phyloP scores from a whole-genome alignment of 2,113 vertebrate genomes.

The Pandion haliaetus region DNA sequence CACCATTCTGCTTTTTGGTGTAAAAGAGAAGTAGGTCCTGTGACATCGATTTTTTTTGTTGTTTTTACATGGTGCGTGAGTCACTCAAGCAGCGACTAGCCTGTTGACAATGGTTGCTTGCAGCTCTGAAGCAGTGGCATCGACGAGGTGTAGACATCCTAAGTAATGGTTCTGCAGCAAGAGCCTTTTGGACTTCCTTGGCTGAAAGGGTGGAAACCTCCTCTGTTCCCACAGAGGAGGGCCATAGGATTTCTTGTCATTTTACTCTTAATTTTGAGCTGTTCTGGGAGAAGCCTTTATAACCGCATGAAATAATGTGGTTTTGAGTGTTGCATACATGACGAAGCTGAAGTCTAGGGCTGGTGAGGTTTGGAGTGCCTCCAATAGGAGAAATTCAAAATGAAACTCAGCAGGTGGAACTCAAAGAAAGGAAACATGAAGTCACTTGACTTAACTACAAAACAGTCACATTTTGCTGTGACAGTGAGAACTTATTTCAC shows the following conservation, averaged over 20 bases:
- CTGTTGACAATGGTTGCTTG: neutral
- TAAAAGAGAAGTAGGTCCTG: conserved; percentile 35
- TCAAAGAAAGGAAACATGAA: neutral
- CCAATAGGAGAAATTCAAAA: neutral
- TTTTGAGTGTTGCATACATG: neutral
- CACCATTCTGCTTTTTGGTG: neutral
- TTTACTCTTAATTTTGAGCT: neutral
- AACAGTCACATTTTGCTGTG: neutral
- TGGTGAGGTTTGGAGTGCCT: neutral
- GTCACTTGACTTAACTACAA: neutral
- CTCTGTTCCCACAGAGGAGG: neutral
- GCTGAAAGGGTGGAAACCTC: neutral
- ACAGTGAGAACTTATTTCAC: neutral
- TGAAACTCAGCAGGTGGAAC: conserved; percentile 1
- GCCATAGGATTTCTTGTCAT: neutral
- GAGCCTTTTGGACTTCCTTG: neutral
- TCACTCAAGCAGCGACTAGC: neutral
- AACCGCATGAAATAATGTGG: accelerated
- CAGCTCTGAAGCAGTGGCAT: neutral
- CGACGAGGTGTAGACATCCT: accelerated
- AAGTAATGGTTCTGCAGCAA: neutral
- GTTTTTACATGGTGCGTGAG: neutral
- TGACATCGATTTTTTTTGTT: neutral
- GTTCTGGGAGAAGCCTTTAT: neutral
- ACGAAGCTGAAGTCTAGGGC: neutral